A percentile compares a stretch with the other conserved stretches of the same genome.
These are phyloP conservation scores for Typhlomys cinereus DNA, from an alignment of 2,113 vertebrate genomes.

Conservation along the genomic window DNA sequence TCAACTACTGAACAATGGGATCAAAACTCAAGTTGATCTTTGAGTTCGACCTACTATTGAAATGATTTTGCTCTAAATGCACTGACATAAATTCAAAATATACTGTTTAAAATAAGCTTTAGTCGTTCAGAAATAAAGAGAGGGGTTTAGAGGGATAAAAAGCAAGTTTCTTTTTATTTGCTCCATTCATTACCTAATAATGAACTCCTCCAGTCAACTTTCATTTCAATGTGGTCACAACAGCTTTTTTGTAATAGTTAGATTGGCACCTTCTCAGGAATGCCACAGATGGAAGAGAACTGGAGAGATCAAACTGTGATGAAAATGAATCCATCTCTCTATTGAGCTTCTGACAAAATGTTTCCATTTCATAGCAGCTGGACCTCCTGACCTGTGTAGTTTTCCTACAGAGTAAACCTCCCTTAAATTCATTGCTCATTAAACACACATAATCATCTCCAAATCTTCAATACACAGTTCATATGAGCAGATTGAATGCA, in stretches of 20 bases:
- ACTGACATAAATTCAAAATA: background rate
- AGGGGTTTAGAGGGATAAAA: background rate
- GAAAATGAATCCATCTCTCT: background rate
- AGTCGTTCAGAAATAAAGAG: background rate
- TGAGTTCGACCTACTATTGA: background rate
- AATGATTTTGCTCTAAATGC: background rate
- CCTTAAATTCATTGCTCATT: background rate
- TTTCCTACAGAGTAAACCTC: background rate
- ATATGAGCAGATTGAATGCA: background rate
- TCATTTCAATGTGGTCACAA: background rate
- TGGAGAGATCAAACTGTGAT: background rate
- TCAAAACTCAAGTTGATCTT: background rate
- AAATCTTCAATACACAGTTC: background rate
- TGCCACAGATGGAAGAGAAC: background rate
- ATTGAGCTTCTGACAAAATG: background rate
- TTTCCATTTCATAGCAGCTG: background rate
- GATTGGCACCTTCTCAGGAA: background rate
- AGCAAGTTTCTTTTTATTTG: background rate
- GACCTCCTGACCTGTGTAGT: background rate
- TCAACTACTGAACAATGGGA: background rate
- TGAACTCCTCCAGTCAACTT: background rate
- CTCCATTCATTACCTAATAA: background rate
- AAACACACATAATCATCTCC: background rate
- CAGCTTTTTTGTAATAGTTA: background rate
- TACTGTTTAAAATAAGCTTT: background rate